Conservation (phyloP, 1,140 invertebrate genomes). For the fruit fly (Drosophila melanogaster) region Release_6_plus_ISO1_MT NC_004354.4:9389501-9390000, state of each 20-base stretch:
- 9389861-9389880: conserved; percentile 7
- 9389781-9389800: no score
- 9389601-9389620: background rate
- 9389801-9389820: background rate
- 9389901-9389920: background rate
- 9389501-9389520: no score
- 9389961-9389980: no score
- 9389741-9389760: conserved; percentile 48
- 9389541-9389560: no score
- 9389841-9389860: conserved; percentile 9
- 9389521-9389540: no score
- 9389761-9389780: conserved; percentile 22
- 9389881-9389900: conserved; percentile 3
- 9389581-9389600: background rate
- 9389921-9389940: background rate
- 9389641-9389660: conserved; percentile 81
- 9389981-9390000: no score
- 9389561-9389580: no score
- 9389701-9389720: conserved; percentile 24
- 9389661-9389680: conserved; percentile 80
- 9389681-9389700: conserved; percentile 58
- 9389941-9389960: background rate
- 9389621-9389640: conserved; percentile 16
- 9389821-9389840: conserved; percentile 23
- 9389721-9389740: conserved; percentile 51